Evolutionary conservation across 2,888 invertebrate species (phyloP), one percentile per base, ranked within the genome.

Genomic region (Caenorhabditis sulstoni): DNA sequence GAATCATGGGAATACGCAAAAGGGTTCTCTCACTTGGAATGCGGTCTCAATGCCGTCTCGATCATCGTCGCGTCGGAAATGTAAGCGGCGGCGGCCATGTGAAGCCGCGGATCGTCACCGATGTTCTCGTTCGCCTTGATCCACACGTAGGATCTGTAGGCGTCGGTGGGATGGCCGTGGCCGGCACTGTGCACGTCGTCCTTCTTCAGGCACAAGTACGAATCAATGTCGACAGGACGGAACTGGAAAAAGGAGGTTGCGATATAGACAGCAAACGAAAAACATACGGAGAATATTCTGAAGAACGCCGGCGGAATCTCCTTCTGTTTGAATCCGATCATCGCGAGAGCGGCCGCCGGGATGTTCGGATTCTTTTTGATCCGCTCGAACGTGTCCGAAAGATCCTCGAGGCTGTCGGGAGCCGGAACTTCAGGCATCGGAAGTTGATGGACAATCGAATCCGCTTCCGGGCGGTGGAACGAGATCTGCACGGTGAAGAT

Each of bases 41-140:
- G 83, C 9, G 85, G 83, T 52, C 85, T 73, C 61, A 85, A 65
- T 0, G 85, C 85, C 0, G 85, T 85, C 58, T 85, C 83, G 65
- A 85, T 83, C 81, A 85, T 84, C 9, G 83, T 84, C 18, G 79
- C 79, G 82, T 92, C 92, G 0, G 91, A 90, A 82, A 92, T 90
- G 82, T 91, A 92, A 12, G 91, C 91, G 3, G 91, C 91, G 11
- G 90, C 90, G 74, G 91, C 91, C 70, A 91, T 89, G 81, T 91
- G 91, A 22, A 91, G 80, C 58, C 91, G 89, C 22, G 86, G 83
- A 73, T 91, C 90, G 50, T 89, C 87, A 44, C 90, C 91, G 64
- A 85, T 82, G 41, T 81, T 82, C 66, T 84, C 85, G 39, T 83
- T 84, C 1, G 84, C 82, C 49, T 84, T 85, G 50, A 86, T 79